Percentiles rank a stretch among this genome's conserved stretches.
Conservation (phyloP, 2,888 invertebrate species). For the Rhagonycha fulva region DNA sequence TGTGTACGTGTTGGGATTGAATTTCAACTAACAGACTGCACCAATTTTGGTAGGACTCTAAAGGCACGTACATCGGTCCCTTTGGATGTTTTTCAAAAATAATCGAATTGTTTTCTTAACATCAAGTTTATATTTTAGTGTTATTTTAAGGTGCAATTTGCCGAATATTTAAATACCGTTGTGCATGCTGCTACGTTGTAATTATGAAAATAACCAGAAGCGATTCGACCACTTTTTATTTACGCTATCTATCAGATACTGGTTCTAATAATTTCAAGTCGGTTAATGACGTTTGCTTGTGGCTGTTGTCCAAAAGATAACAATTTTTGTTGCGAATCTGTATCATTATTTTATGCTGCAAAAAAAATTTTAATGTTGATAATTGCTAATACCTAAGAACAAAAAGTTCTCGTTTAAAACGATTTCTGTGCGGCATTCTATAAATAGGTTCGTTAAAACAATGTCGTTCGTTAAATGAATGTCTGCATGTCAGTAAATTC, state of each 20-base stretch:
- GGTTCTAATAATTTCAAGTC: neutral
- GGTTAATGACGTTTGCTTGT: neutral
- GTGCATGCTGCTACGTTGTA: neutral
- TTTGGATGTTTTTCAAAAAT: neutral
- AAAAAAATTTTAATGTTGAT: neutral
- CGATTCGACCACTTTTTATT: neutral
- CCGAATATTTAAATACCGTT: neutral
- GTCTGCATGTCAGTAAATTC: neutral
- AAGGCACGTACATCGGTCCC: neutral
- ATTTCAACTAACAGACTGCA: too few species aligned
- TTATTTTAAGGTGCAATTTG: neutral
- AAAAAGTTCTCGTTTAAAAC: neutral
- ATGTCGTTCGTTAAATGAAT: neutral
- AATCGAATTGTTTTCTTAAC: neutral
- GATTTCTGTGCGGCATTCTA: neutral
- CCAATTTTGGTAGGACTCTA: too few species aligned
- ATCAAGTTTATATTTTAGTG: neutral
- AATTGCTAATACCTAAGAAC: neutral
- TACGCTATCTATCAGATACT: neutral
- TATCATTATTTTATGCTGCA: neutral
- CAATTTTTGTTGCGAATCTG: neutral
- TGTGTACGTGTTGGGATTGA: too few species aligned
- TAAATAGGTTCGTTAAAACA: neutral
- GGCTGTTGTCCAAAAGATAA: neutral
- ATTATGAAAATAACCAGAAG: slow-evolving; percentile 1